These are phyloP conservation scores for Cyprinodon tularosa DNA, from an alignment of 2,113 vertebrate species.

Conservation along the genomic window DNA sequence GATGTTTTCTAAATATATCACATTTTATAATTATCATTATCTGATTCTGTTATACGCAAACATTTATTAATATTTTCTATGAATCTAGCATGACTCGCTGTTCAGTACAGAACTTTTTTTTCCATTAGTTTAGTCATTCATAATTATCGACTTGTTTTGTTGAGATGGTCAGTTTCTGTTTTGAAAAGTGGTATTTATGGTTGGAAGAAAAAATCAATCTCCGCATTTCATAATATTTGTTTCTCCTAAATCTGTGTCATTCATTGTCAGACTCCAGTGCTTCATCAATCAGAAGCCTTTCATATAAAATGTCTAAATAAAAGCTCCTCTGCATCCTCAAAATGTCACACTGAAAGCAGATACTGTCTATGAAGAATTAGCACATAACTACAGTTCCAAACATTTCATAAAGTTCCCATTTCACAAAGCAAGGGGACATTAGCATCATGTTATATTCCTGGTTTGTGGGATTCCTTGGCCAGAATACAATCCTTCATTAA, in stretches of 20 bases:
- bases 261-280: constrained; percentile 11
- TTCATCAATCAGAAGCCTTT: constrained; percentile 39
- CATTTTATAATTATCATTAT: not conserved
- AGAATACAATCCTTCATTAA: constrained; percentile 54
- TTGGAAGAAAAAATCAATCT: constrained; percentile 6
- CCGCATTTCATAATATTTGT: constrained; percentile 1
- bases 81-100: not conserved
- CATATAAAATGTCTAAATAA: constrained; percentile 26
- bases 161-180: not conserved
- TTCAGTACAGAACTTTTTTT: not conserved
- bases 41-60: not conserved
- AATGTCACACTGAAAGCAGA: constrained; percentile 14
- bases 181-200: not conserved
- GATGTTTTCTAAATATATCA: not conserved
- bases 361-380: not conserved
- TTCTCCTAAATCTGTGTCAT: constrained; percentile 27
- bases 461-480: constrained; percentile 52
- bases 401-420: constrained; percentile 17
- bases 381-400: constrained; percentile 3
- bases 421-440: constrained; percentile 42
- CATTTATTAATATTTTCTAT: too few relatives aligned
- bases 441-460: constrained; percentile 38
- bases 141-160: constrained; percentile 14
- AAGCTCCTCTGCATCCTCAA: constrained; percentile 18
- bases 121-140: not conserved